These are phyloP conservation scores for Orchesellides sinensis DNA, from an alignment of 2,888 invertebrate species.

Conservation along the genomic window DNA sequence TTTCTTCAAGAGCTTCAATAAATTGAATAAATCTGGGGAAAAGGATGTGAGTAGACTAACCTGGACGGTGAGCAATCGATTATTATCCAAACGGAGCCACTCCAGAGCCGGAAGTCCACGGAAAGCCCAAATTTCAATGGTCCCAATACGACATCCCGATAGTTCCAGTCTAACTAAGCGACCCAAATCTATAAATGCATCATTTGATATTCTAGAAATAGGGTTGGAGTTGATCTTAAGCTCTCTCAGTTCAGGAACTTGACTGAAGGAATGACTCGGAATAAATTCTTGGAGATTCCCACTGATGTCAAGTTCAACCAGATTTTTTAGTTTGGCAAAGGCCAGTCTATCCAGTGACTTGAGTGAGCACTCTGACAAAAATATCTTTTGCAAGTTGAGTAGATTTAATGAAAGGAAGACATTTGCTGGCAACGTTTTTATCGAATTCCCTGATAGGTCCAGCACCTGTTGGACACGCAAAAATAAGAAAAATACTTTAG, in stretches of 20 bases:
- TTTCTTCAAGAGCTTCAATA: neutral
- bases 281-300: slow-evolving; percentile 83
- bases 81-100: slow-evolving; percentile 87
- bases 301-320: slow-evolving; percentile 89
- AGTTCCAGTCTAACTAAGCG: slow-evolving; percentile 86
- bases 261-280: slow-evolving; percentile 86
- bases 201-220: slow-evolving; percentile 83
- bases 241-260: slow-evolving; percentile 86
- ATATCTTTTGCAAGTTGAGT: slow-evolving; percentile 88
- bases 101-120: slow-evolving; percentile 86
- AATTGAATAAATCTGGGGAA: slow-evolving; percentile 17
- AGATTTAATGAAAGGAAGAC: slow-evolving; percentile 86
- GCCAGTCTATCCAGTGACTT: slow-evolving; percentile 84
- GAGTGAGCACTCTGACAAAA: slow-evolving; percentile 84
- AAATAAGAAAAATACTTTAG: too few species aligned
- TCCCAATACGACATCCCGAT: slow-evolving; percentile 84
- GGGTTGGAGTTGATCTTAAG: slow-evolving; percentile 87
- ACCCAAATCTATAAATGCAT: slow-evolving; percentile 80
- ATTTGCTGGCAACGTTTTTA: slow-evolving; percentile 83
- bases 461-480: slow-evolving; percentile 79
- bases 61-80: slow-evolving; percentile 80
- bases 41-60: slow-evolving; percentile 39
- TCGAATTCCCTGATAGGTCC: slow-evolving; percentile 86
- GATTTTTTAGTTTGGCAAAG: slow-evolving; percentile 87
- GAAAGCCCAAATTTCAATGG: slow-evolving; percentile 85